A percentile compares a stretch with the other conserved stretches of the same genome.
phyloP scores from a whole-genome alignment of 2,888 invertebrate genomes.

The Scaptomyza reducta region DNA sequence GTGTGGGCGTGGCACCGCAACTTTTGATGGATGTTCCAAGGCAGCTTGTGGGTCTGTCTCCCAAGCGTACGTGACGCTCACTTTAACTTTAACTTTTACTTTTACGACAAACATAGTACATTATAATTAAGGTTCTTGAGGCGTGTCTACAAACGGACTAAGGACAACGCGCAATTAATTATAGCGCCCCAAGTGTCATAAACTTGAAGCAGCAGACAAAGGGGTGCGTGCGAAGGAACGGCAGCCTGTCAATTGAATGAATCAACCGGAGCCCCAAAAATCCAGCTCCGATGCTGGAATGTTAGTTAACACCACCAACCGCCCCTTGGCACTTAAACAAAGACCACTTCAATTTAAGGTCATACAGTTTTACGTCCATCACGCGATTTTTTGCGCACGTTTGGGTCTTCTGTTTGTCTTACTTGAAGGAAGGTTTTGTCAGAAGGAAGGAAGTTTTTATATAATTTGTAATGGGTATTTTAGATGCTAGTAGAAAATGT shows the following conservation, averaged over 20 bases:
- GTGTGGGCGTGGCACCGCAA: slow-evolving; percentile 40
- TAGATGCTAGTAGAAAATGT: neutral
- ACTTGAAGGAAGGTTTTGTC: neutral
- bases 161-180: slow-evolving; percentile 66
- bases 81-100: slow-evolving; percentile 39
- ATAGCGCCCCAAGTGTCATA: slow-evolving; percentile 70
- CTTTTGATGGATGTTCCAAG: slow-evolving; percentile 46
- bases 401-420: slow-evolving; percentile 30
- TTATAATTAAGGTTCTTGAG: slow-evolving; percentile 66
- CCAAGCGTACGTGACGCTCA: slow-evolving; percentile 59
- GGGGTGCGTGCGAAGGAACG: neutral
- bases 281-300: slow-evolving; percentile 16
- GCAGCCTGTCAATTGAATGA: slow-evolving; percentile 63
- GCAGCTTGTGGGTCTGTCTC: slow-evolving; percentile 27
- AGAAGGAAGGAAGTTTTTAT: neutral
- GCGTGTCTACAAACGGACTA: slow-evolving; percentile 38
- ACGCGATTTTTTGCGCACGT: slow-evolving; percentile 39
- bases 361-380: slow-evolving; percentile 41
- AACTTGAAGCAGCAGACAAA: slow-evolving; percentile 31
- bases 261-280: slow-evolving; percentile 29
- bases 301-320: slow-evolving; percentile 1
- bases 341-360: slow-evolving; percentile 43
- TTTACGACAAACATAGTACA: slow-evolving; percentile 72
- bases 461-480: neutral
- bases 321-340: neutral